Evolutionary conservation across 2,888 invertebrate species (phyloP).

Genomic region (Microchrysa polita): DNA sequence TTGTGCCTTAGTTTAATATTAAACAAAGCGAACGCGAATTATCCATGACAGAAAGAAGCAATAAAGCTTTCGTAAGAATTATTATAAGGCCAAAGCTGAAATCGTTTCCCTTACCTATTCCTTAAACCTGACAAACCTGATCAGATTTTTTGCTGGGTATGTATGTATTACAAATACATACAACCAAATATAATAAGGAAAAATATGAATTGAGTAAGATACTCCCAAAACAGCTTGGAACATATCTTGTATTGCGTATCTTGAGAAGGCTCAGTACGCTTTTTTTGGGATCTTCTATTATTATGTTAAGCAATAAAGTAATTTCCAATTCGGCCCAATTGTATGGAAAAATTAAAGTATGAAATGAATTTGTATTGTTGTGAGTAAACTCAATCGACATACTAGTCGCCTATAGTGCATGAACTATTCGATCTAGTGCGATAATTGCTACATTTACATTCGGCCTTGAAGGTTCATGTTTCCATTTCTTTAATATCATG

Average conservation of each 20-base stretch:
- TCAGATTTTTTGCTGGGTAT: no score
- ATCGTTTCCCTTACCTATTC: no score
- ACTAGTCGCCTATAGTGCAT: no score
- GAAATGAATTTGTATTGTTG: slow-evolving; percentile 7
- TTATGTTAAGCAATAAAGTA: background rate
- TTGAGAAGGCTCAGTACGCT: no score
- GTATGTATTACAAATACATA: no score
- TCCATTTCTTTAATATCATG: background rate
- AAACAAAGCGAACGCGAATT: no score
- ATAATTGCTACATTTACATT: slow-evolving; percentile 31
- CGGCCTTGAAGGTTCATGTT: slow-evolving; percentile 34
- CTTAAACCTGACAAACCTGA: no score
- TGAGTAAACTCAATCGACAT: background rate
- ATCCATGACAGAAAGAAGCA: no score
- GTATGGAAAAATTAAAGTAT: background rate
- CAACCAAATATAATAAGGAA: background rate
- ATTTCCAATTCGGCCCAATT: background rate
- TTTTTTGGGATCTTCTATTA: background rate
- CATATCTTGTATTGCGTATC: no score
- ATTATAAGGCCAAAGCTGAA: no score
- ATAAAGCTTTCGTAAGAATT: no score
- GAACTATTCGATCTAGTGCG: background rate
- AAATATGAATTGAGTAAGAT: slow-evolving; percentile 27
- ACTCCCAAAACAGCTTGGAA: background rate
- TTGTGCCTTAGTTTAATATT: no score